phyloP scores from a whole-genome alignment of 2,113 vertebrate species.

The Apteryx owenii region DNA sequence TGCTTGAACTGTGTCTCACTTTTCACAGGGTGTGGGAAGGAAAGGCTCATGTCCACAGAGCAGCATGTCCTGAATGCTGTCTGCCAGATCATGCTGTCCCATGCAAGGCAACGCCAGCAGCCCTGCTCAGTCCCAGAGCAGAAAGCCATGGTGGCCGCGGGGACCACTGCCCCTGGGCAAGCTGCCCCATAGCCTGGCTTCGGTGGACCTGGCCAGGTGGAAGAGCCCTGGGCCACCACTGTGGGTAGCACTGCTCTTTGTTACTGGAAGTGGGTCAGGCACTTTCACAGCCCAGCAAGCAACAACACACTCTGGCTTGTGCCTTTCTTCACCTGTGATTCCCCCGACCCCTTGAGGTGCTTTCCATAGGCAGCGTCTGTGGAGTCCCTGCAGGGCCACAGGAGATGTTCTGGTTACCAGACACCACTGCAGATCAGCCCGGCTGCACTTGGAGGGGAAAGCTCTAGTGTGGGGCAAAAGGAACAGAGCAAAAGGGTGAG shows the following conservation, averaged over 20 bases:
- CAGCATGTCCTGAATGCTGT: rapidly evolving
- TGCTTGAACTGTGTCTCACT: neutral
- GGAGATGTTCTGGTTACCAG: neutral
- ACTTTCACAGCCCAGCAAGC: neutral
- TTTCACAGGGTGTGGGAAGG: neutral
- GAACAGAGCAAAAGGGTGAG: rapidly evolving
- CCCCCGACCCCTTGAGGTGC: neutral
- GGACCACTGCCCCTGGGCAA: rapidly evolving
- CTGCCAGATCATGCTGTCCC: neutral
- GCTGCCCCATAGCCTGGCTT: neutral
- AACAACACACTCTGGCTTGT: neutral
- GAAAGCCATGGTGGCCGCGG: neutral
- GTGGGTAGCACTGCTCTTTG: too few species aligned
- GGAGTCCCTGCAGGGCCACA: neutral
- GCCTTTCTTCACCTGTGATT: neutral
- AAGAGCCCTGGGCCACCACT: neutral
- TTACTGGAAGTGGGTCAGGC: too few species aligned
- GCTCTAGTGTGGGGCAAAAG: neutral
- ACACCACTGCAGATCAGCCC: neutral
- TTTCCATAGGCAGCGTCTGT: neutral
- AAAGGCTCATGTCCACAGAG: rapidly evolving
- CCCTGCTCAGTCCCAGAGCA: rapidly evolving
- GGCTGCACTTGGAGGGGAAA: neutral
- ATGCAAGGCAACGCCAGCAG: neutral
- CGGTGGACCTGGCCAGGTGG: neutral